Evolutionary conservation across 2,113 vertebrate species (phyloP).

Genomic region (Myanophis thanlyinensis): DNA sequence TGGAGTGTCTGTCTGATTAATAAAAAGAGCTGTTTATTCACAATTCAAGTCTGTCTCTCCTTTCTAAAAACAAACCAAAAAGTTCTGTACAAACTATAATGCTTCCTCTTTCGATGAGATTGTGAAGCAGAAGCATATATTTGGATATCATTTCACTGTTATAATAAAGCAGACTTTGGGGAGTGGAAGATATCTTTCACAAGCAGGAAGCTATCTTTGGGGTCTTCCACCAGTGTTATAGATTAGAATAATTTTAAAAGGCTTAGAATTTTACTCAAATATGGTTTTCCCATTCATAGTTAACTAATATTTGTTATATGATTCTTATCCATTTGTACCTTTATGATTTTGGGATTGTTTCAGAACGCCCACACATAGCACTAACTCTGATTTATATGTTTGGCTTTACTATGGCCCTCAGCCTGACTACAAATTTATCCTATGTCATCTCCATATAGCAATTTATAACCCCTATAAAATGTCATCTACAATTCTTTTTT

Average conservation of each 20-base stretch:
- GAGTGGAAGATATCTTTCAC: not conserved
- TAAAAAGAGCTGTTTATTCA: too few species aligned
- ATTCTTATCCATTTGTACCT: slow-evolving; percentile 46
- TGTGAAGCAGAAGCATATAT: not conserved
- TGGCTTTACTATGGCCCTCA: slow-evolving; percentile 70
- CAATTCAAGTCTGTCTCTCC: too few species aligned
- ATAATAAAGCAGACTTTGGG: not conserved
- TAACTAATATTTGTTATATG: slow-evolving; percentile 42
- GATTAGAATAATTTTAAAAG: slow-evolving; percentile 27
- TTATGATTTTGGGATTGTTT: slow-evolving; percentile 64
- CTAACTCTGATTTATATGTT: slow-evolving; percentile 71
- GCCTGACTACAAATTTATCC: slow-evolving; percentile 77
- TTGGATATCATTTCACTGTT: not conserved
- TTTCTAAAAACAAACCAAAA: too few species aligned
- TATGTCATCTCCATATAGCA: slow-evolving; percentile 79
- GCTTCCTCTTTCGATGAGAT: not conserved
- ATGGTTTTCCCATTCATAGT: slow-evolving; percentile 39
- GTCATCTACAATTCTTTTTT: slow-evolving; percentile 72
- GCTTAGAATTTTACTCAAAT: slow-evolving; percentile 28
- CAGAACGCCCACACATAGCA: slow-evolving; percentile 58
- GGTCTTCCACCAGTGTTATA: slow-evolving; percentile 24
- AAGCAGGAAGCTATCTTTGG: not conserved
- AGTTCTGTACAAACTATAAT: not conserved
- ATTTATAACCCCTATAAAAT: slow-evolving; percentile 82
- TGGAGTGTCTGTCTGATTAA: too few species aligned